Base-by-base conservation (phyloP, 2,888 invertebrate genomes). In the Apoda limacodes region DNA sequence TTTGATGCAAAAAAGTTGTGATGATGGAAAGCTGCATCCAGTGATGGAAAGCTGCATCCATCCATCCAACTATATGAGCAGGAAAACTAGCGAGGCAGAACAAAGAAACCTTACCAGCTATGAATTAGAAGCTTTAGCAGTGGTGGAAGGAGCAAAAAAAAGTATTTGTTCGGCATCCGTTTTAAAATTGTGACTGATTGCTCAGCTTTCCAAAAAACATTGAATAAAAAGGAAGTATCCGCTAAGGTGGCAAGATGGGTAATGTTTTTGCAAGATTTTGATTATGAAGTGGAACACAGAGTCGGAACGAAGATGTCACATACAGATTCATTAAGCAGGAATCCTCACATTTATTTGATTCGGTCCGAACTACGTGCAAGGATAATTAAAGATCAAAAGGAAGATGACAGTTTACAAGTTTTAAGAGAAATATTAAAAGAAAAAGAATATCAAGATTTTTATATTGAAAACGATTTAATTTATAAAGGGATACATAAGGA, bases 181-280 rank as follows among this genome's bases (percentile, higher is more conserved):
- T 43, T 40, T 23, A 43, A 34, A n/a, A n/a, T n/a, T n/a, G n/a
- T n/a, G n/a, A n/a, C n/a, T n/a, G n/a, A n/a, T n/a, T n/a, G n/a
- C n/a, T 3, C 20, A 9, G 42, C 42, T 13, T 38, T 44, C 9
- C 9, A 32, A 19, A 25, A 28, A 27, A 43, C 40, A 1, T 9
- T 43, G 2, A 22, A 25, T 3, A 40, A 42, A 14, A 38, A 38
- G 23, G 36, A 39, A 3, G 6, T 35, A 2, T n/a, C 14, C 7
- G 9, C 28, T 4, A 27, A 28, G 22, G 33, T 41, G 2, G 40
- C 44, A n/a, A 25, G 40, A 22, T 38, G 40, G 40, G 24, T 34
- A n/a, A 45, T 25, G 28, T 41, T n/a, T n/a, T n/a, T n/a, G n/a
- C n/a, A n/a, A n/a, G n/a, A n/a, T n/a, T n/a, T n/a, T n/a, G n/a